Base-by-base conservation (phyloP, 2,113 vertebrate species). In the Lonchura striata region DNA sequence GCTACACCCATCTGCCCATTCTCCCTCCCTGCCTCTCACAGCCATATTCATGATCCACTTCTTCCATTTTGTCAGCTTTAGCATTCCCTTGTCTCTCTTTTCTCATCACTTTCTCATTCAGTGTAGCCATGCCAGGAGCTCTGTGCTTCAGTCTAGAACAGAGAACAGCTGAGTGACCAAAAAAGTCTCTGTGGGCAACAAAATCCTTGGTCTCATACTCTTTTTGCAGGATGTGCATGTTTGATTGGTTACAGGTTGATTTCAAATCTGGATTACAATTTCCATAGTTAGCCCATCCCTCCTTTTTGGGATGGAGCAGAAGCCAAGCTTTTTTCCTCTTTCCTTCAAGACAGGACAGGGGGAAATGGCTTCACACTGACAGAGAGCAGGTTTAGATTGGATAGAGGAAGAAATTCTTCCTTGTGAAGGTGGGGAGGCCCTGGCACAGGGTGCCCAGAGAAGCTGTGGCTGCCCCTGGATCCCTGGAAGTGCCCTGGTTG, bases 1-100 rank as follows among this genome's bases (percentile, higher is more conserved):
- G 88, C 80, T 88, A 90, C 82, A 81, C 86, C 82, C 90, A 77
- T 88, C 50, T 74, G 78, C 88, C 61, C 72, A 57, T 91, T 77
- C 80, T 69, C 63, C 74, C 37, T 92, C 54, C 54, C 53, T 82
- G 50, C 50, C 85, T 94, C 79, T 95, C 71, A 74, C 50, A 80
- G 79, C 59, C 31, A 15, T 37, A 20, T 25, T 66, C 68, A 25
- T n/a, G 42, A 91, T 50, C 47, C n/a, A n/a, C 63, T 77, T n/a
- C 44, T 44, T 42, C 60, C 47, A 22, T 47, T 84, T 82, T 64
- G 33, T 50, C 69, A 42, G 6, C 47, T 95, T 81, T 25, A 25
- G 4, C 50, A 22, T 68, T 63, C 11, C 27, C 44, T 6, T 35
- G 20, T 42, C 66, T 61, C 18, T 1, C 37, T 71, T 57, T 82